Evolutionary conservation across 1,140 invertebrate genomes (phyloP).

Genomic region (Luehdorfia chinensis): DNA sequence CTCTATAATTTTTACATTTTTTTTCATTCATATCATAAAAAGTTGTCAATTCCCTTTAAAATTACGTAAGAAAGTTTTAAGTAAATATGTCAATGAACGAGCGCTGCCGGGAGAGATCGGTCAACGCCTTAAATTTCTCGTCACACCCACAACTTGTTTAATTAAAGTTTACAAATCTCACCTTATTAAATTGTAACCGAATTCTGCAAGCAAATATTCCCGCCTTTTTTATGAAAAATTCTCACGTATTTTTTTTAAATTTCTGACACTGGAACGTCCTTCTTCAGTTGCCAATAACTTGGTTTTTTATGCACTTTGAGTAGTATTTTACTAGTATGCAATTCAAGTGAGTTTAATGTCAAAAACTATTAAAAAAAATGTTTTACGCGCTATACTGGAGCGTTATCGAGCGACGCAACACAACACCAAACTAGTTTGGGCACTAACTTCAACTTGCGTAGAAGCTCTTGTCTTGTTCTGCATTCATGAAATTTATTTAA

Average conservation of each 20-base stretch:
- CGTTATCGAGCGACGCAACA: neutral
- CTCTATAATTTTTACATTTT: no score
- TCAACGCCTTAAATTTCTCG: slow-evolving; percentile 36
- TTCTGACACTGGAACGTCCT: neutral
- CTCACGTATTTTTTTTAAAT: neutral
- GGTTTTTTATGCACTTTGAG: neutral
- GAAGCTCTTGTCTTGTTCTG: slow-evolving; percentile 15
- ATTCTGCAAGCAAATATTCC: slow-evolving; percentile 1
- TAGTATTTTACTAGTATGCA: neutral
- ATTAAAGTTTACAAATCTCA: slow-evolving; percentile 12
- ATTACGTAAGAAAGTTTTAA: slow-evolving; percentile 6
- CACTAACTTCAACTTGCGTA: slow-evolving; percentile 4
- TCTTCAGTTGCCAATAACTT: neutral
- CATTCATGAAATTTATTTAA: slow-evolving; percentile 20
- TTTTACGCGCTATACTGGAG: neutral
- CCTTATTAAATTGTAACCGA: slow-evolving; percentile 5
- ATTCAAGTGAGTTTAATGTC: slow-evolving; percentile 2
- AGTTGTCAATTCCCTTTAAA: no score
- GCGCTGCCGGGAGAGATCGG: slow-evolving; percentile 21
- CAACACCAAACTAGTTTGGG: slow-evolving; percentile 18
- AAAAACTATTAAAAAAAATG: slow-evolving; percentile 9
- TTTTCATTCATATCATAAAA: no score
- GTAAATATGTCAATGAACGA: slow-evolving; percentile 3
- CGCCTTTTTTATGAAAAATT: slow-evolving; percentile 4
- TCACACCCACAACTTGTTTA: slow-evolving; percentile 28